These are phyloP conservation scores for Trachops cirrhosus DNA, from an alignment of 2,797 vertebrate genomes.

Conservation along the genomic window DNA sequence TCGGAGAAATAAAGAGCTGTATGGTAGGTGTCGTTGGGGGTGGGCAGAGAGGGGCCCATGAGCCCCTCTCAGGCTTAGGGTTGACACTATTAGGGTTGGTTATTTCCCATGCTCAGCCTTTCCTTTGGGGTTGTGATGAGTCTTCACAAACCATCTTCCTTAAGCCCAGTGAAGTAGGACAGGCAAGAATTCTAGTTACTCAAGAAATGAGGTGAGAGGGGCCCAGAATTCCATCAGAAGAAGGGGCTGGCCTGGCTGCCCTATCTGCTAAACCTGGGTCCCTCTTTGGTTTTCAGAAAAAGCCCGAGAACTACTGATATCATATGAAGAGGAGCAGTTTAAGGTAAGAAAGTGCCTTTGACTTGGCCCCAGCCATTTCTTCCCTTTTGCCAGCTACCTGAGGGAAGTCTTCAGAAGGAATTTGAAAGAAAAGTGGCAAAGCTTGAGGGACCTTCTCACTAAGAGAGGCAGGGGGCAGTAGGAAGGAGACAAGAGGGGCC, in stretches of 20 bases:
- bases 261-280: neutral
- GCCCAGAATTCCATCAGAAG: neutral
- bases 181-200: slow-evolving; percentile 40
- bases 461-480: neutral
- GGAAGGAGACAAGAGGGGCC: slow-evolving; percentile 24
- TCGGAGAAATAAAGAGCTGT: slow-evolving; percentile 86
- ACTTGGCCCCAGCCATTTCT: slow-evolving; percentile 32
- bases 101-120: slow-evolving; percentile 29
- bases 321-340: slow-evolving; percentile 91
- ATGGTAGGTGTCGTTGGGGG: slow-evolving; percentile 80
- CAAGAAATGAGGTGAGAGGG: neutral
- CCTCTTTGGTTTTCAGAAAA: slow-evolving; percentile 82
- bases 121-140: slow-evolving; percentile 1
- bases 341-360: slow-evolving; percentile 81
- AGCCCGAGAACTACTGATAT: slow-evolving; percentile 88
- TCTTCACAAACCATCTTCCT: neutral
- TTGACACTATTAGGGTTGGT: neutral
- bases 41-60: neutral
- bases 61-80: neutral
- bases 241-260: neutral
- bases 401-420: slow-evolving; percentile 56
- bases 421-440: slow-evolving; percentile 58
- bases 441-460: slow-evolving; percentile 37
- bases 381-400: slow-evolving; percentile 53
- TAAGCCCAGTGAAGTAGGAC: neutral